Conservation (phyloP, 2,797 vertebrate genomes). For the Sebastes kiyomatsui region DNA sequence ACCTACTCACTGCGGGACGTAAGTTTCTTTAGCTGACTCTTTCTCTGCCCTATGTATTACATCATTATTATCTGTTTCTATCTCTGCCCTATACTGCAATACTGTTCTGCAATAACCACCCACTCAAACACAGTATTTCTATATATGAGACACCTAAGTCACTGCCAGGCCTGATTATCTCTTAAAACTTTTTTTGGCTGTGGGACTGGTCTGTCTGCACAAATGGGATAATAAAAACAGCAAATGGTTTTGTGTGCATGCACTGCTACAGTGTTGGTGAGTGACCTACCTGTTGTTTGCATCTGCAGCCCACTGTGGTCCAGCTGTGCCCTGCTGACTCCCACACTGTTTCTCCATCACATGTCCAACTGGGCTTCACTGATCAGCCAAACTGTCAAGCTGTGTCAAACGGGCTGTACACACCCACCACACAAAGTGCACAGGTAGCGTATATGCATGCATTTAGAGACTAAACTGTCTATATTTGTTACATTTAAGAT, state of each 20-base stretch:
- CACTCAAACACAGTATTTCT: slow-evolving; percentile 21
- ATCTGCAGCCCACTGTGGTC: slow-evolving; percentile 67
- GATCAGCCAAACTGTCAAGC: slow-evolving; percentile 75
- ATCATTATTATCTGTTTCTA: neutral
- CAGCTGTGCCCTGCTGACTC: slow-evolving; percentile 75
- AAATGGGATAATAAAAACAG: slow-evolving; percentile 1
- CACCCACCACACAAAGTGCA: slow-evolving; percentile 64
- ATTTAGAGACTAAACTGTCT: neutral
- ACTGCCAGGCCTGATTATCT: slow-evolving; percentile 11
- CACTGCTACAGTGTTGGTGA: neutral
- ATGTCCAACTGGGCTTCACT: slow-evolving; percentile 81
- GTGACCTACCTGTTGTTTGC: slow-evolving; percentile 52
- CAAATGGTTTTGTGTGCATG: slow-evolving; percentile 19
- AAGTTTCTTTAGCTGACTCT: slow-evolving; percentile 26
- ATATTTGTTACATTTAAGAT: neutral
- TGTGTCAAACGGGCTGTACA: slow-evolving; percentile 81
- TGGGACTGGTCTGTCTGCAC: neutral
- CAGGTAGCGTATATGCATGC: slow-evolving; percentile 74
- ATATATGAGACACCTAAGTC: slow-evolving; percentile 1
- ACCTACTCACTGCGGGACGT: slow-evolving; percentile 70
- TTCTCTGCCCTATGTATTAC: neutral
- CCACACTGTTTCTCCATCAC: slow-evolving; percentile 78
- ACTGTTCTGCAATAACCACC: neutral
- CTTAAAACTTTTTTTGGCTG: slow-evolving; percentile 8
- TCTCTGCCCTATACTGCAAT: neutral